Conservation (phyloP, 2,797 vertebrate species). For the Fistularia commersonii region DNA sequence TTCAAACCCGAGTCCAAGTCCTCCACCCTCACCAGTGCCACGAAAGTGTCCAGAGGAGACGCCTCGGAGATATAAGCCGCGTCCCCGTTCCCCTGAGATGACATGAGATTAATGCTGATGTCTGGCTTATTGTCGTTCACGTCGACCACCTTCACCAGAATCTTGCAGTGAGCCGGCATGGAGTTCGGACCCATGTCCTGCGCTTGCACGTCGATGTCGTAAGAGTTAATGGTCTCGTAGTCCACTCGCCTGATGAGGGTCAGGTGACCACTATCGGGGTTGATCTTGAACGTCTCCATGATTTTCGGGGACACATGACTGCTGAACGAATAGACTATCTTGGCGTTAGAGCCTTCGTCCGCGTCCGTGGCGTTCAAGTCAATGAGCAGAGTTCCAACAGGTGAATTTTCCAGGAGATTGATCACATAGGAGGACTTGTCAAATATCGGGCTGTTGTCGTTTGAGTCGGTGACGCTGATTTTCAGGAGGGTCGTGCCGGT, state of each 20-base stretch:
- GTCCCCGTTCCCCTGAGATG: slow-evolving; percentile 87
- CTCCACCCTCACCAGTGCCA: slow-evolving; percentile 90
- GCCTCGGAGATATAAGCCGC: slow-evolving; percentile 88
- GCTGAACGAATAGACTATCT: slow-evolving; percentile 92
- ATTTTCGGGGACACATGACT: slow-evolving; percentile 92
- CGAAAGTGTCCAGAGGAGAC: slow-evolving; percentile 87
- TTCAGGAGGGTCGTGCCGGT: slow-evolving; percentile 89
- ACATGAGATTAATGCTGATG: slow-evolving; percentile 91
- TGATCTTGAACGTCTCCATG: slow-evolving; percentile 89
- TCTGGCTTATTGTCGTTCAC: slow-evolving; percentile 97
- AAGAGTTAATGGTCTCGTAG: slow-evolving; percentile 86
- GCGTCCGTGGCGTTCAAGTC: slow-evolving; percentile 94
- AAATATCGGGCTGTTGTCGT: slow-evolving; percentile 93
- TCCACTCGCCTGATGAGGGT: slow-evolving; percentile 88
- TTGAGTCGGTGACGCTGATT: slow-evolving; percentile 91
- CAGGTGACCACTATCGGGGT: slow-evolving; percentile 86
- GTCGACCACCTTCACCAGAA: slow-evolving; percentile 90
- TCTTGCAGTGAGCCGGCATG: slow-evolving; percentile 96
- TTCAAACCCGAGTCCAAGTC: slow-evolving; percentile 91
- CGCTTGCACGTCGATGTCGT: slow-evolving; percentile 93
- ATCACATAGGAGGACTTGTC: slow-evolving; percentile 87
- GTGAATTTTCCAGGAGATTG: slow-evolving; percentile 85
- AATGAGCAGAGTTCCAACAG: slow-evolving; percentile 85
- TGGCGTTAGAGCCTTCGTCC: slow-evolving; percentile 93
- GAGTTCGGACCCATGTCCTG: slow-evolving; percentile 97